phyloP scores from a whole-genome alignment of 2,797 vertebrate species.

The Pseudomugil gertrudae region DNA sequence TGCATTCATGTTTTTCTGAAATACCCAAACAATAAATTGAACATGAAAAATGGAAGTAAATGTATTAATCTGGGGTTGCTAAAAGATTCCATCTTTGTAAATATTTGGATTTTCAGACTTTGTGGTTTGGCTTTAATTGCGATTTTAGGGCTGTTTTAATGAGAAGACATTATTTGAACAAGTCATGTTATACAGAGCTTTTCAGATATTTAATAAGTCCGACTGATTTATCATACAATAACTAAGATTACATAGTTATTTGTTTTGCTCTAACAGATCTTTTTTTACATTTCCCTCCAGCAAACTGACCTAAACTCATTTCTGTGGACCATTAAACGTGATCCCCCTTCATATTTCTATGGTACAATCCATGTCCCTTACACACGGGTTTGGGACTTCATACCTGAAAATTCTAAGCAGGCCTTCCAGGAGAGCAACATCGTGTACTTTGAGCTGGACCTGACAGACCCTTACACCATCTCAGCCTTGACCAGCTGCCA shows the following conservation, averaged over 20 bases:
- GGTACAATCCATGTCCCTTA: slow-evolving; percentile 92
- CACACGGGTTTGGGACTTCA: slow-evolving; percentile 90
- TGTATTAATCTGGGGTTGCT: not conserved
- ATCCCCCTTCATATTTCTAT: slow-evolving; percentile 90
- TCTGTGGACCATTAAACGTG: slow-evolving; percentile 91
- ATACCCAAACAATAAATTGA: not conserved
- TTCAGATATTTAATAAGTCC: not conserved
- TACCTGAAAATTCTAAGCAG: slow-evolving; percentile 90
- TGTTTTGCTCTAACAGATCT: not conserved
- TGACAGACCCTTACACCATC: slow-evolving; percentile 89
- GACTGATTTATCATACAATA: not conserved
- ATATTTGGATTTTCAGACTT: not conserved
- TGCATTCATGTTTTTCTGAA: slow-evolving; percentile 2
- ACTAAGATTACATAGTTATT: not conserved
- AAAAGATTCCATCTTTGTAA: not conserved
- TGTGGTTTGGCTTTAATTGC: not conserved
- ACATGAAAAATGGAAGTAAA: not conserved
- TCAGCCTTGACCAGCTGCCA: slow-evolving; percentile 89
- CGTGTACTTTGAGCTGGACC: slow-evolving; percentile 91
- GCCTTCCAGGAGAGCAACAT: slow-evolving; percentile 90
- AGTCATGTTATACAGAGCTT: not conserved
- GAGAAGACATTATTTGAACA: not conserved
- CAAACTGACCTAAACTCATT: slow-evolving; percentile 92
- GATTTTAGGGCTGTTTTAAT: not conserved
- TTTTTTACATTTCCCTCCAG: slow-evolving; percentile 56